A percentile compares a stretch with the other conserved stretches of the same genome.
These are phyloP conservation scores for Anagrus nilaparvatae DNA, from an alignment of 1,140 invertebrate species.

Conservation along the genomic window DNA sequence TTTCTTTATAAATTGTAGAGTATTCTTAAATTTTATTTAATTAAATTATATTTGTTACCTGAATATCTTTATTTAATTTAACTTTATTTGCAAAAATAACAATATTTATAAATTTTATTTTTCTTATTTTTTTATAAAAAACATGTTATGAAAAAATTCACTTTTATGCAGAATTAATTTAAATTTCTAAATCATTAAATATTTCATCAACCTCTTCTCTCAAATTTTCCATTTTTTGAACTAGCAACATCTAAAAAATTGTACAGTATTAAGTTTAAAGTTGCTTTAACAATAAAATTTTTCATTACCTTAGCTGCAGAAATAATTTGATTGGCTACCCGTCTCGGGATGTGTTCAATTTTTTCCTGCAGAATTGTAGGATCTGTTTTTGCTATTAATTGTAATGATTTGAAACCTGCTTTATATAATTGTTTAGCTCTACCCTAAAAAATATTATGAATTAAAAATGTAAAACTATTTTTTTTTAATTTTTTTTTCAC, in stretches of 20 bases:
- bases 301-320: constrained; percentile 66
- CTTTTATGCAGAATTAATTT: too few species aligned
- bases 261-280: background rate
- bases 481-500: too few species aligned
- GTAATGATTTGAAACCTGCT: constrained; percentile 69
- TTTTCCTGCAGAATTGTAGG: constrained; percentile 50
- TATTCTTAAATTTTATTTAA: too few species aligned
- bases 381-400: constrained; percentile 62
- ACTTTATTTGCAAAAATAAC: too few species aligned
- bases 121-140: too few species aligned
- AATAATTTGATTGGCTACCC: constrained; percentile 65
- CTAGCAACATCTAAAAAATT: constrained; percentile 57
- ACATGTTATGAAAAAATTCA: too few species aligned
- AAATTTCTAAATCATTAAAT: constrained; percentile 44
- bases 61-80: too few species aligned
- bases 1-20: too few species aligned
- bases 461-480: constrained; percentile 12
- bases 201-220: constrained; percentile 68
- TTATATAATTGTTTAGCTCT: constrained; percentile 73
- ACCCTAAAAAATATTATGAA: constrained; percentile 43
- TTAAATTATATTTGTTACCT: too few species aligned
- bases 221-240: constrained; percentile 70
- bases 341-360: constrained; percentile 58
- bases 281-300: background rate
- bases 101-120: too few species aligned